Conservation (phyloP, 2,113 vertebrate genomes). For the Nesoenas mayeri region DNA sequence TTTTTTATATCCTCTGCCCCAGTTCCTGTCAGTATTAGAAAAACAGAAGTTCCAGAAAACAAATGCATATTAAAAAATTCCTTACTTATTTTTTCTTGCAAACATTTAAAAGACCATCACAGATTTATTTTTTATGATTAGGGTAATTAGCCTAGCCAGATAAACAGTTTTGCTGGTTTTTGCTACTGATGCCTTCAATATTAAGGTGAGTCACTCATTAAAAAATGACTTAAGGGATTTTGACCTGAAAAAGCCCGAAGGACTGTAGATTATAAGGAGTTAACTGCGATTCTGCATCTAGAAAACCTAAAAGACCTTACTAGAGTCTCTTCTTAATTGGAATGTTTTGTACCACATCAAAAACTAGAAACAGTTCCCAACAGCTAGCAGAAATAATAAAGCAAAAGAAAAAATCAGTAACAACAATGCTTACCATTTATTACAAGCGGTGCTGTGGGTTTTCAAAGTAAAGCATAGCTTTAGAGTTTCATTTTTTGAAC, state of each 20-base stretch:
- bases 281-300: neutral
- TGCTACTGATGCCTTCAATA: neutral
- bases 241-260: neutral
- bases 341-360: neutral
- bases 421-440: neutral
- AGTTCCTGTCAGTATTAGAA: slow-evolving; percentile 21
- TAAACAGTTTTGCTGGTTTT: neutral
- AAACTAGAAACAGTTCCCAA: neutral
- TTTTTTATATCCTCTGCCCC: neutral
- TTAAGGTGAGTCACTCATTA: neutral
- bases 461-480: neutral
- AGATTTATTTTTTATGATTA: neutral
- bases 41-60: slow-evolving; percentile 13
- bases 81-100: neutral
- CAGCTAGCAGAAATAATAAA: slow-evolving; percentile 13
- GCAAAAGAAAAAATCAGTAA: neutral
- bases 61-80: neutral
- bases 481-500: neutral
- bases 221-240: neutral
- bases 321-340: neutral
- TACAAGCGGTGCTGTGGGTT: neutral
- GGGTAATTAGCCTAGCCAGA: neutral
- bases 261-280: neutral
- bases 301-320: neutral
- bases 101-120: neutral